Evolutionary conservation across 2,113 vertebrate genomes (phyloP).

Genomic region (Pygoscelis antarcticus): DNA sequence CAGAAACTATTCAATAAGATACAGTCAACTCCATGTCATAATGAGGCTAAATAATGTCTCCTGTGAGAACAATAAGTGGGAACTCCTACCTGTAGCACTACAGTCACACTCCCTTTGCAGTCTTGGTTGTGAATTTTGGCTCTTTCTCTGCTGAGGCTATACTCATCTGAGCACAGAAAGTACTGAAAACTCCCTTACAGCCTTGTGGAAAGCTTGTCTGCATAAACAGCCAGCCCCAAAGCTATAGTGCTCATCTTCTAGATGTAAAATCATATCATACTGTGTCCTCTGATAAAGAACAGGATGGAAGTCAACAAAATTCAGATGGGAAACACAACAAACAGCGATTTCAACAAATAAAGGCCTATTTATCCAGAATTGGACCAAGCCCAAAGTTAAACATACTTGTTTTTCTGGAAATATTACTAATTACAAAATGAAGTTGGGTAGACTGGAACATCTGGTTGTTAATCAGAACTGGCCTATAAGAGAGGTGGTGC

Average conservation of each 20-base stretch:
- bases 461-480: not conserved
- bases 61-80: not conserved
- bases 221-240: not conserved
- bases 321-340: not conserved
- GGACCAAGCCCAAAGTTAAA: not conserved
- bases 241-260: not conserved
- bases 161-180: not conserved
- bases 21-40: not conserved
- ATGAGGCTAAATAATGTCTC: not conserved
- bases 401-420: not conserved
- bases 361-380: not conserved
- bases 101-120: fast-evolving
- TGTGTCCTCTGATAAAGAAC: not conserved
- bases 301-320: not conserved
- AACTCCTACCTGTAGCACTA: fast-evolving
- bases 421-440: not conserved
- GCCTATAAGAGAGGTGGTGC: not conserved
- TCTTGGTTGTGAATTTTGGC: not conserved
- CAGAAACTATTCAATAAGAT: not conserved
- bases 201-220: not conserved
- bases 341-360: not conserved
- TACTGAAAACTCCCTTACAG: not conserved
- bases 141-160: not conserved
- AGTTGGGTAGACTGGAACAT: not conserved
- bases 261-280: not conserved